These are phyloP conservation scores for Nothobranchius furzeri DNA, from an alignment of 2,113 vertebrate species.

Conservation along the genomic window DNA sequence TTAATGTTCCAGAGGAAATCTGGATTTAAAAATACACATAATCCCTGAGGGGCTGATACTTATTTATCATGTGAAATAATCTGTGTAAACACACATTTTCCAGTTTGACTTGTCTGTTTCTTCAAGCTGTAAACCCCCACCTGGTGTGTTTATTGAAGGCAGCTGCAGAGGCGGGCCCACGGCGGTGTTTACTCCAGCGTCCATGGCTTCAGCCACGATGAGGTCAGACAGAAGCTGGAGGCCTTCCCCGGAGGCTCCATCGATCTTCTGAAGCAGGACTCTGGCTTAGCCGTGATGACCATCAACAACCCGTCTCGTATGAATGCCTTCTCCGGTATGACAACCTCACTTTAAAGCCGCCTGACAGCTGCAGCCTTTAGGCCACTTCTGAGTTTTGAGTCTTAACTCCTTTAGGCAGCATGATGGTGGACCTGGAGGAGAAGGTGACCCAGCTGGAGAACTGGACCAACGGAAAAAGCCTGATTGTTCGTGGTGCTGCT, in stretches of 20 bases:
- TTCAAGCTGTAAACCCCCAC: too few species aligned
- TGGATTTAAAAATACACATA: background rate
- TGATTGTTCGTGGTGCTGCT: constrained; percentile 87
- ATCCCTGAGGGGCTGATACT: background rate
- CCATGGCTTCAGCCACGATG: constrained; percentile 79
- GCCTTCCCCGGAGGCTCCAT: constrained; percentile 88
- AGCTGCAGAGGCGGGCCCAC: constrained; percentile 65
- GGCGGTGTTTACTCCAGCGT: constrained; percentile 71
- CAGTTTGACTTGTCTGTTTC: too few species aligned
- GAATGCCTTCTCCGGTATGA: constrained; percentile 95
- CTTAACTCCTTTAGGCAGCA: constrained; percentile 80
- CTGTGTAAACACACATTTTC: background rate
- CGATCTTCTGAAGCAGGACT: constrained; percentile 83
- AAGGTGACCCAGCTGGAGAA: constrained; percentile 87
- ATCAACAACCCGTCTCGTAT: constrained; percentile 88
- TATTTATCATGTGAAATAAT: background rate
- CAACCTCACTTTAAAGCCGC: background rate
- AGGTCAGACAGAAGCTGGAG: constrained; percentile 82
- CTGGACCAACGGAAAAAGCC: constrained; percentile 92
- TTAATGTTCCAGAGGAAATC: background rate
- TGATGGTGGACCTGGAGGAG: constrained; percentile 94
- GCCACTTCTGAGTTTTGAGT: background rate
- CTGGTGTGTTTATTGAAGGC: constrained; percentile 43
- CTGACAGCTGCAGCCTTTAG: background rate
- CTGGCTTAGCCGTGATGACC: constrained; percentile 87